These are phyloP conservation scores for Lasioglossum baleicum DNA, from an alignment of 1,140 invertebrate genomes.

Conservation along the genomic window DNA sequence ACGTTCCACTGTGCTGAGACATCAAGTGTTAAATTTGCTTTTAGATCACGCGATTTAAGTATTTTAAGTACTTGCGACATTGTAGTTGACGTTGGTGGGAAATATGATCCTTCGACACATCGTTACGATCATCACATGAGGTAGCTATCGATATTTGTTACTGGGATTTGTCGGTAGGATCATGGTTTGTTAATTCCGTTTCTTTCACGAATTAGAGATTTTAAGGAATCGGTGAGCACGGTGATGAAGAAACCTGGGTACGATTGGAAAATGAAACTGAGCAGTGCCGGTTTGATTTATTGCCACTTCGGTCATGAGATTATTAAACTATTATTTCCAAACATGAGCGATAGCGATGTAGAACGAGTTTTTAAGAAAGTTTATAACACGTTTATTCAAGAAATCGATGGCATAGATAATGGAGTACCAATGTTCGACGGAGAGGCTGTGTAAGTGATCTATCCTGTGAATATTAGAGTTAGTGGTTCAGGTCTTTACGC, in stretches of 20 bases:
- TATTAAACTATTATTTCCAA: slow-evolving; percentile 82
- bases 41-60: slow-evolving; percentile 82
- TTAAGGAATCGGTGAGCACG: slow-evolving; percentile 83
- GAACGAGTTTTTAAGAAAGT: slow-evolving; percentile 88
- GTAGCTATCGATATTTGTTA: slow-evolving; percentile 43
- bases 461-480: background rate
- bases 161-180: background rate
- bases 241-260: slow-evolving; percentile 80
- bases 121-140: slow-evolving; percentile 98
- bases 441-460: slow-evolving; percentile 79
- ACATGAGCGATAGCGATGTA: slow-evolving; percentile 78
- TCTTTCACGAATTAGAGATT: slow-evolving; percentile 82
- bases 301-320: slow-evolving; percentile 93
- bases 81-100: slow-evolving; percentile 97
- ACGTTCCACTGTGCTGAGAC: background rate
- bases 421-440: slow-evolving; percentile 90
- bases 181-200: slow-evolving; percentile 26
- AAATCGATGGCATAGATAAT: slow-evolving; percentile 98
- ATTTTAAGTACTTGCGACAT: slow-evolving; percentile 93
- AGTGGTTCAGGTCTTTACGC: background rate
- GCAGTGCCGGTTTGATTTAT: slow-evolving; percentile 97
- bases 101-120: slow-evolving; percentile 88
- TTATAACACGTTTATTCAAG: slow-evolving; percentile 94
- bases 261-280: slow-evolving; percentile 87
- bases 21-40: slow-evolving; percentile 27